Base-by-base conservation (phyloP, 1,140 invertebrate species). In the Harlomillsia oculata region DNA sequence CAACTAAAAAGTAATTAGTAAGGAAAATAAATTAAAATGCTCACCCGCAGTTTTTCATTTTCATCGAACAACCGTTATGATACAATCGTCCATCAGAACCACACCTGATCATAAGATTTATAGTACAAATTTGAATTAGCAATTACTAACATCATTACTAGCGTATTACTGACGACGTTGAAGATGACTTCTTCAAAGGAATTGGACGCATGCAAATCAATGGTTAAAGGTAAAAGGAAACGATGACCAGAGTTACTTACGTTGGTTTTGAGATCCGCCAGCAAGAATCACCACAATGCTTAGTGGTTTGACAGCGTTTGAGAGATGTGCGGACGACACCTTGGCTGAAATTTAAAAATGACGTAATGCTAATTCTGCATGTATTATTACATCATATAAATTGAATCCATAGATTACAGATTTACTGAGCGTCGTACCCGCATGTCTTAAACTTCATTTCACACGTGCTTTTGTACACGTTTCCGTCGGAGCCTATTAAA, bases 401-500 rank as follows among this genome's bases (percentile, higher is more conserved):
- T 11, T 44, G 28, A 44, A n/a, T n/a, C n/a, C n/a, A n/a, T n/a
- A 13, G 36, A 8, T 30, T 14, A 2, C 11, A 18, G n/a, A 8
- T 30, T 37, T 40, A 26, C 8, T 20, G 32, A 53, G 6, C 9
- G 20, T 43, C 75, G 76, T 76, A 88, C 83, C 87, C 86, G 72
- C 89, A 93, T 39, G 89, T 93, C 4, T 86, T 74, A 45, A 87
- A 76, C 68, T 89, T 89, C 86, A 96, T 90, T 64, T 91, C 84
- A 69, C 93, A 97, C 5, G 88, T 90, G 54, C 84, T 94, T 66
- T 84, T 85, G 75, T 96, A 96, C 0, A 93, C 89, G 66, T 89
- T 89, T 26, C 90, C 89, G 69, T 97, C 87, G 50, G 82, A 88
- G 14, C 48, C n/a, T n/a, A n/a, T n/a, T n/a, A n/a, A n/a, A n/a